Evolutionary conservation across 37 sponge, comb jelly and placozoan genomes (phyloP).

Genomic region (Tethya wilhelma): DNA sequence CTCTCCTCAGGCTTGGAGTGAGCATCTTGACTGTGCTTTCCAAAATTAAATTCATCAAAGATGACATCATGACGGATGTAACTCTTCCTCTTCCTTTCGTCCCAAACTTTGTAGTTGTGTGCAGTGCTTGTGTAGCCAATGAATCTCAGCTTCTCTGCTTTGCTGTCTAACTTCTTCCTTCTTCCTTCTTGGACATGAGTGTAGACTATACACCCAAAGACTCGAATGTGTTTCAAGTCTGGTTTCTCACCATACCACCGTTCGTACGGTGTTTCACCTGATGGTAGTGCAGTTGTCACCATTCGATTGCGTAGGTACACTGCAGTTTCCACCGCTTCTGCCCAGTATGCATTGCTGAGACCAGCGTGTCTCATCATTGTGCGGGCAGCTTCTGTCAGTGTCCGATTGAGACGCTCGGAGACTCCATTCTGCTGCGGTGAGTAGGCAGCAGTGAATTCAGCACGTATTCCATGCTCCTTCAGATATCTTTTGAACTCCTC

Average conservation of each 20-base stretch:
- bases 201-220: constrained; percentile 59
- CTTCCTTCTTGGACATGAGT: constrained; percentile 26
- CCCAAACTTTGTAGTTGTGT: constrained; percentile 17
- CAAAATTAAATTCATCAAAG: constrained; percentile 14
- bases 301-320: constrained; percentile 43
- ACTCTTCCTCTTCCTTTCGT: background rate
- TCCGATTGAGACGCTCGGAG: constrained; percentile 50
- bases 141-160: constrained; percentile 37
- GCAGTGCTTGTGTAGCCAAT: constrained; percentile 36
- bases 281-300: constrained; percentile 12
- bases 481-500: constrained; percentile 53
- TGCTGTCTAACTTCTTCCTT: constrained; percentile 43
- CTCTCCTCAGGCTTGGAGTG: no score
- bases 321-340: constrained; percentile 64
- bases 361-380: constrained; percentile 62
- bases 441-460: constrained; percentile 38
- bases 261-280: constrained; percentile 24
- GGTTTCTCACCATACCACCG: constrained; percentile 42
- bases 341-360: constrained; percentile 46
- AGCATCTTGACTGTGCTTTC: no score
- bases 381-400: constrained; percentile 49
- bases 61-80: constrained; percentile 15
- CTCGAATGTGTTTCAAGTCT: constrained; percentile 32
- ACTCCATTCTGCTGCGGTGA: constrained; percentile 66
- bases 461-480: constrained; percentile 29